Conservation (phyloP, 2,797 vertebrate species). For the Neoniphon sammara region DNA sequence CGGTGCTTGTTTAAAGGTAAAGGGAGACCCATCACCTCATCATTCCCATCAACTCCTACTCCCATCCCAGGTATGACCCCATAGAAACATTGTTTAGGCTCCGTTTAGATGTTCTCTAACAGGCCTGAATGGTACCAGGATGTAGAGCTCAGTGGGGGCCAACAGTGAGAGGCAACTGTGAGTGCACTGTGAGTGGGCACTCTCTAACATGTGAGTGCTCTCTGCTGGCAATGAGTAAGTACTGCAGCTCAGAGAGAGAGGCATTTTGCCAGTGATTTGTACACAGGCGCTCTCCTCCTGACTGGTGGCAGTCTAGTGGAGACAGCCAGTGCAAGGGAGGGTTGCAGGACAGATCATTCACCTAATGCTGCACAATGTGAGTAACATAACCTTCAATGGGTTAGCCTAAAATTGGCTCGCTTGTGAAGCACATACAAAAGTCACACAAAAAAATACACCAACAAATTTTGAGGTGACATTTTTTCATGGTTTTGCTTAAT, state of each 20-base stretch:
- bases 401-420: background rate
- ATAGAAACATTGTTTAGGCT: slow-evolving; percentile 83
- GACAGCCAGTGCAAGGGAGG: slow-evolving; percentile 27
- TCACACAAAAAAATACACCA: background rate
- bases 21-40: slow-evolving; percentile 85
- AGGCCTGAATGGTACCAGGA: slow-evolving; percentile 79
- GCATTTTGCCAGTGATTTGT: slow-evolving; percentile 42
- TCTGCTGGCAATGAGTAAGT: slow-evolving; percentile 81
- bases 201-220: slow-evolving; percentile 84
- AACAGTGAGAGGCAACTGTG: slow-evolving; percentile 73
- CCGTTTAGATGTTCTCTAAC: slow-evolving; percentile 81
- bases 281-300: slow-evolving; percentile 44
- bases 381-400: background rate
- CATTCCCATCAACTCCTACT: slow-evolving; percentile 89
- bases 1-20: slow-evolving; percentile 85
- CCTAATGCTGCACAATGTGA: background rate
- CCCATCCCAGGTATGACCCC: slow-evolving; percentile 83
- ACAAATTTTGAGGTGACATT: background rate
- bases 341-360: slow-evolving; percentile 34
- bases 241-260: slow-evolving; percentile 72
- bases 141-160: slow-evolving; percentile 73
- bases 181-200: slow-evolving; percentile 72
- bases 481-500: background rate
- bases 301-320: slow-evolving; percentile 55
- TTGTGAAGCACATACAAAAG: background rate